Evolutionary conservation across 1,140 invertebrate genomes (phyloP), one percentile per base, ranked within the genome.

Genomic region (Halesus radiatus): DNA sequence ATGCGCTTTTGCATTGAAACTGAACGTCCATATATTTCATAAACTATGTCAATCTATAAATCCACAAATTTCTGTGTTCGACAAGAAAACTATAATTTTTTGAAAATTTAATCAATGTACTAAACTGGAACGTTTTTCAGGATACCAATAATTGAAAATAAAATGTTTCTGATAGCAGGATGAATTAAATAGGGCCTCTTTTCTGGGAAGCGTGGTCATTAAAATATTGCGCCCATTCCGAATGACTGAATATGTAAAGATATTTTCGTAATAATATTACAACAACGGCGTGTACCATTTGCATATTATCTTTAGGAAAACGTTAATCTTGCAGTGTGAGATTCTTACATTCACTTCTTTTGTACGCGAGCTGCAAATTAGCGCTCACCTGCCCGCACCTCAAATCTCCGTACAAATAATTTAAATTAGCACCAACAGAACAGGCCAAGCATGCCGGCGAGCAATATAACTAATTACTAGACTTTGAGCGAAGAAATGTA

Each of bases 281-380:
- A 72, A 20, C 52, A 22, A 60, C 18, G 22, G 22, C 52, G 53
- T 10, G 50, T 45, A 22, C 62, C n/a, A 79, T 79, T 79, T 79
- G 68, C 77, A 79, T 79, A 72, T 79, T 53, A 78, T 78, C 77
- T 72, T 18, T 72, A 72, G 77, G 77, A 79, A 79, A 78, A 54
- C 77, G 68, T 79, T 73, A 79, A 79, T 79, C 77, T 79, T 79
- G 8, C 77, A 73, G 66, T 79, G 77, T 79, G 77, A 79, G 77
- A 73, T 72, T 79, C 77, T 73, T 52, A 32, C 58, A 76, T 64
- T 76, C 75, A 15, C 76, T 58, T 79, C 66, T 72, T 72, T 79
- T 76, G 76, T 64, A 45, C 53, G 16, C 50, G 62, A 23, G n/a
- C 8, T 62, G 66, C 68, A 62, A 72, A 73, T 79, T 60, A 72